A percentile compares a stretch with the other conserved stretches of the same genome.
These are phyloP conservation scores for Lasiurus borealis DNA, from an alignment of 2,113 vertebrate species.

Conservation along the genomic window DNA sequence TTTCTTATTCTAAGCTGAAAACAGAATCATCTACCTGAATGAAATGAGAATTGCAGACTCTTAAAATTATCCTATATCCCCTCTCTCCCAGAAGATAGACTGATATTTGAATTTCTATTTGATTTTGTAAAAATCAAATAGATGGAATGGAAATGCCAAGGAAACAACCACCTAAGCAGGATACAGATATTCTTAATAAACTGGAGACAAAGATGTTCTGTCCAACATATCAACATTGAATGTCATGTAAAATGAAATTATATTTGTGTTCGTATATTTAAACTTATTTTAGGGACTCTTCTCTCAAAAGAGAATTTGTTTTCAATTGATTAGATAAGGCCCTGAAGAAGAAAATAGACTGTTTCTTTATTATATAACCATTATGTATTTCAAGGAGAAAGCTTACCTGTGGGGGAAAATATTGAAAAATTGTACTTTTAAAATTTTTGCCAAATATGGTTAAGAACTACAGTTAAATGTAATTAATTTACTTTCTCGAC, in stretches of 20 bases:
- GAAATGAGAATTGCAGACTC: not conserved
- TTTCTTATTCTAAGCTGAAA: conserved; percentile 4
- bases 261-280: conserved; percentile 18
- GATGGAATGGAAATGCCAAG: not conserved
- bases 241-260: conserved; percentile 37
- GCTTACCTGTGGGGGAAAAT: not conserved
- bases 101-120: conserved; percentile 5
- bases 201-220: not conserved
- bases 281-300: not conserved
- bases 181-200: not conserved
- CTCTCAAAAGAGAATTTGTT: conserved; percentile 12
- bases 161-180: not conserved
- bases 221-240: not conserved
- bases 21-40: not conserved
- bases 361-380: not conserved
- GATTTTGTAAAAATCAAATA: not conserved
- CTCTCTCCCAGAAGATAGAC: not conserved
- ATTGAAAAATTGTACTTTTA: not conserved
- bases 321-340: conserved; percentile 44
- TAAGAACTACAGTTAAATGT: not conserved
- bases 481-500: not conserved
- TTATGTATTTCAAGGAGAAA: conserved; percentile 42
- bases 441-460: not conserved
- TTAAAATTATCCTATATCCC: not conserved
- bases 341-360: not conserved